Evolutionary conservation across 2,797 vertebrate genomes (phyloP).

Genomic region (Siniperca undulata): DNA sequence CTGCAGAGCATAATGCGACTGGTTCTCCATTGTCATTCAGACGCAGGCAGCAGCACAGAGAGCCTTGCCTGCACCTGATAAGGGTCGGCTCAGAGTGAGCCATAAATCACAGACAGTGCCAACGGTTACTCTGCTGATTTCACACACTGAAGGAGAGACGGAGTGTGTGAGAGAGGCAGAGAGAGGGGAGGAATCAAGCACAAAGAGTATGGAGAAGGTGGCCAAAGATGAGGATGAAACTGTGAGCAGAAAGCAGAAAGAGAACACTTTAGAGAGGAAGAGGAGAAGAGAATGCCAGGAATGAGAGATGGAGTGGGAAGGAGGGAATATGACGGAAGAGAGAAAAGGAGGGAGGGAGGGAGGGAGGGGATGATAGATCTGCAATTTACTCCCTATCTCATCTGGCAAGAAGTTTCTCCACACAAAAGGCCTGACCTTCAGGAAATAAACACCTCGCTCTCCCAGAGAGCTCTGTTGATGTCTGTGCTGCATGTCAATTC

Average conservation of each 20-base stretch:
- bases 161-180: slow-evolving; percentile 58
- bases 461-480: slow-evolving; percentile 61
- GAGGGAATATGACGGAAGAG: slow-evolving; percentile 22
- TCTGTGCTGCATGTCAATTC: slow-evolving; percentile 74
- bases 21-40: slow-evolving; percentile 98
- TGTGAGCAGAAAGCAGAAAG: slow-evolving; percentile 42
- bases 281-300: slow-evolving; percentile 27
- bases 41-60: slow-evolving; percentile 92
- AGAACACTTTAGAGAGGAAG: slow-evolving; percentile 18
- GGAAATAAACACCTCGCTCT: slow-evolving; percentile 86
- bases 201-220: slow-evolving; percentile 49
- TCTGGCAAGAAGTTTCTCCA: slow-evolving; percentile 91
- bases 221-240: slow-evolving; percentile 53
- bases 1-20: slow-evolving; percentile 93
- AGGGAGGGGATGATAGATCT: slow-evolving; percentile 85
- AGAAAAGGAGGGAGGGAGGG: slow-evolving; percentile 12
- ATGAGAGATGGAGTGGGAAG: slow-evolving; percentile 36
- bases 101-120: slow-evolving; percentile 94
- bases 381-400: slow-evolving; percentile 93
- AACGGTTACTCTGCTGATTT: slow-evolving; percentile 90
- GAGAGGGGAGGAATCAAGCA: slow-evolving; percentile 45
- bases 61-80: slow-evolving; percentile 95
- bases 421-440: slow-evolving; percentile 93
- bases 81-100: slow-evolving; percentile 92
- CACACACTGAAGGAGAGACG: slow-evolving; percentile 79